A percentile compares a stretch with the other conserved stretches of the same genome.
phyloP scores from a whole-genome alignment of 2,888 invertebrate species.

The Ernsta delagoae region DNA sequence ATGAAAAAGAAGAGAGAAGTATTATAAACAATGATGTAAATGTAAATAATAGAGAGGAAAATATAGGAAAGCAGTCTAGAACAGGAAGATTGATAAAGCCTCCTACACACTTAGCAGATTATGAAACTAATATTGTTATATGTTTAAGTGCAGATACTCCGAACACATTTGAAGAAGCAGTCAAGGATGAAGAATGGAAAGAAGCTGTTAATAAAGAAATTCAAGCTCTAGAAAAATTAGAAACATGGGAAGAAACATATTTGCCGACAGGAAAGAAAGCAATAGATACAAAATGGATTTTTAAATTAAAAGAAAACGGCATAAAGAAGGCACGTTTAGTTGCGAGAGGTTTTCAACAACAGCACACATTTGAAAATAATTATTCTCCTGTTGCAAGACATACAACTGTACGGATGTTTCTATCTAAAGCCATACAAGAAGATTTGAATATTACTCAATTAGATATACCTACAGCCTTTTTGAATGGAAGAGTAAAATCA shows the following conservation, averaged over 20 bases:
- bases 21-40: too few relatives aligned
- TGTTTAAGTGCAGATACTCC: background rate
- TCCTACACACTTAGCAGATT: too few relatives aligned
- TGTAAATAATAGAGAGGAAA: too few relatives aligned
- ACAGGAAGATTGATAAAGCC: too few relatives aligned
- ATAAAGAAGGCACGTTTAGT: constrained; percentile 33
- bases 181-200: background rate
- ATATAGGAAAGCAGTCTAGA: too few relatives aligned
- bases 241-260: background rate
- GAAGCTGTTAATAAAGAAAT: background rate
- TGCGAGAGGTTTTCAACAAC: constrained; percentile 35
- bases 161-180: background rate
- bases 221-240: background rate
- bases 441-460: constrained; percentile 15
- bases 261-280: background rate
- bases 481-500: constrained; percentile 31
- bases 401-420: constrained; percentile 16
- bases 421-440: constrained; percentile 14
- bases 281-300: background rate
- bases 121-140: background rate
- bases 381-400: constrained; percentile 35
- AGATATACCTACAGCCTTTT: constrained; percentile 23
- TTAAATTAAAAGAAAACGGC: background rate
- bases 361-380: constrained; percentile 1
- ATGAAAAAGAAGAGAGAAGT: too few relatives aligned